These are phyloP conservation scores for Scleropages formosus DNA, from an alignment of 2,797 vertebrate genomes.

Conservation along the genomic window DNA sequence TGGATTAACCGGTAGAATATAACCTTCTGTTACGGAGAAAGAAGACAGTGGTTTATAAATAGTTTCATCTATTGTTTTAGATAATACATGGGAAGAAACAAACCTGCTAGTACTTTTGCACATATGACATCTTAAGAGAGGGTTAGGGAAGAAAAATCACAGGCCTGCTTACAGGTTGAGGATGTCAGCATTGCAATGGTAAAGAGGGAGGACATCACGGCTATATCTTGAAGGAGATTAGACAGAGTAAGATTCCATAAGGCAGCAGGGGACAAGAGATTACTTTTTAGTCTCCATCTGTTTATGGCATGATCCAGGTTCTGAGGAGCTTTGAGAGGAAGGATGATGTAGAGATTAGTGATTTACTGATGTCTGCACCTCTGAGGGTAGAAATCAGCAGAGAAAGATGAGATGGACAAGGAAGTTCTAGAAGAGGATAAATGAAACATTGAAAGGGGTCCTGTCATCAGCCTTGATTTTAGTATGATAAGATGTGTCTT, in stretches of 20 bases:
- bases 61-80: neutral
- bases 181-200: neutral
- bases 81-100: neutral
- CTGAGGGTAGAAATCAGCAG: constrained; percentile 9
- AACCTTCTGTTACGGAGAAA: no score
- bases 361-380: constrained; percentile 14
- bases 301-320: constrained; percentile 18
- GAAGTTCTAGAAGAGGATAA: constrained; percentile 7
- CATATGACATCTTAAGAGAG: constrained; percentile 4
- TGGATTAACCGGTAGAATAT: neutral
- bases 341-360: constrained; percentile 16
- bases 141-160: neutral
- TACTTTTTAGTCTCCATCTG: neutral
- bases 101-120: neutral
- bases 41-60: no score
- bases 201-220: neutral
- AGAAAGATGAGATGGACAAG: neutral
- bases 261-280: neutral
- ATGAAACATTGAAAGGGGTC: neutral
- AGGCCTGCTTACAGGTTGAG: neutral
- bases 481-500: neutral
- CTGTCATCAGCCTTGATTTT: neutral
- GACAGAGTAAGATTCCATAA: constrained; percentile 14
- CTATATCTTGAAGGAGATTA: constrained; percentile 18
- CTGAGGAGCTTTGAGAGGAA: neutral